phyloP scores from a whole-genome alignment of 2,113 vertebrate species.

The Cettia cetti region DNA sequence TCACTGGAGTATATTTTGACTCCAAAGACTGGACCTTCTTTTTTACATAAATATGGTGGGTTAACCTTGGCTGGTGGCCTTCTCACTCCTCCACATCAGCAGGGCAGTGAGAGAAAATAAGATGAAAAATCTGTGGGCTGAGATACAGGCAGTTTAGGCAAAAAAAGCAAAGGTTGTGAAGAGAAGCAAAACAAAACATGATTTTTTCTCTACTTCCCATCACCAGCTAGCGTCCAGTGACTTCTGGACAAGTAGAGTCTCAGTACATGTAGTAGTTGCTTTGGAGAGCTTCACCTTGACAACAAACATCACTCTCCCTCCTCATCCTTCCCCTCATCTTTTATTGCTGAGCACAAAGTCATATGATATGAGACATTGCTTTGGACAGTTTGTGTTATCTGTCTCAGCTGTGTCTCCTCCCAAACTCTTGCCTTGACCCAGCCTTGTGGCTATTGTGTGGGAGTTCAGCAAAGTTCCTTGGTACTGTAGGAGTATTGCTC shows the following conservation, averaged over 20 bases:
- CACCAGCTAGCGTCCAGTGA: accelerated
- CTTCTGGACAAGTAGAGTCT: background rate
- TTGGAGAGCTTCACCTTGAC: accelerated
- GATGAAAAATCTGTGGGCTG: accelerated
- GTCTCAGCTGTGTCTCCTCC: background rate
- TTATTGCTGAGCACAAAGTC: background rate
- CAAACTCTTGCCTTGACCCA: background rate
- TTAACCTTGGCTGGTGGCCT: background rate
- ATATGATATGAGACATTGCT: background rate
- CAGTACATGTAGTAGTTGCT: accelerated
- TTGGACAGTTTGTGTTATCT: background rate
- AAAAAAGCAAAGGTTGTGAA: background rate
- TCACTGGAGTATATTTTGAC: background rate
- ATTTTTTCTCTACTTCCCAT: background rate
- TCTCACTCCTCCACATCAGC: background rate
- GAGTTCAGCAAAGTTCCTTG: background rate
- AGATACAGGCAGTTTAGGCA: background rate
- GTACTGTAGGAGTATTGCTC: background rate
- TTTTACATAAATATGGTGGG: background rate
- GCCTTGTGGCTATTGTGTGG: background rate
- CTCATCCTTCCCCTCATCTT: background rate
- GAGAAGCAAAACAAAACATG: background rate
- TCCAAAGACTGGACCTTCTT: background rate
- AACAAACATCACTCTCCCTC: accelerated
- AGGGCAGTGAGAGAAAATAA: background rate